These are phyloP conservation scores for Jacana jacana DNA, from an alignment of 2,113 vertebrate genomes.

Conservation along the genomic window DNA sequence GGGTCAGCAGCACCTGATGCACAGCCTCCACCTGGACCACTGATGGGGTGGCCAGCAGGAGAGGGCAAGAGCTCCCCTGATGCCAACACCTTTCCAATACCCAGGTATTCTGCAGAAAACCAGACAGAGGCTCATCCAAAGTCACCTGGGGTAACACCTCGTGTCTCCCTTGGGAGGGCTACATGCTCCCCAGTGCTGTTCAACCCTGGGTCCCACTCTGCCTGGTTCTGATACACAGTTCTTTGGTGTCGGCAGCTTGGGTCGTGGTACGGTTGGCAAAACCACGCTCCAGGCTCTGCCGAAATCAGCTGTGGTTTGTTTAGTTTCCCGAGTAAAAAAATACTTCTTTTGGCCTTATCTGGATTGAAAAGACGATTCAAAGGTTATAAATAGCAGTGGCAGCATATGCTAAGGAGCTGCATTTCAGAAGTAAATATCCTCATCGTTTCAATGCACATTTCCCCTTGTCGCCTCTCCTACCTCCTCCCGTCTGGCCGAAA, in stretches of 20 bases:
- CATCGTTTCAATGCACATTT: background rate
- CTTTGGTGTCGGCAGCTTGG: background rate
- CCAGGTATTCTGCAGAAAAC: background rate
- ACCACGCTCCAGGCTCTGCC: background rate
- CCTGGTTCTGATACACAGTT: accelerated
- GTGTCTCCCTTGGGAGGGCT: background rate
- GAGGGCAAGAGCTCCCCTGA: background rate
- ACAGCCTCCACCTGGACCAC: background rate
- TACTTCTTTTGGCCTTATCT: conserved; percentile 26
- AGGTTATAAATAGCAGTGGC: conserved; percentile 60
- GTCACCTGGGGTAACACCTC: background rate
- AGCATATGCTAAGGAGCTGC: conserved; percentile 24
- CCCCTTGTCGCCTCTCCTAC: background rate
- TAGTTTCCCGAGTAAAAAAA: background rate
- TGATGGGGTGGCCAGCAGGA: background rate
- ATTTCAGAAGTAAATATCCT: background rate
- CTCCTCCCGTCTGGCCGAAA: background rate
- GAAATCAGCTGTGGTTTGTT: background rate
- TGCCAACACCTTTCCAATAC: accelerated
- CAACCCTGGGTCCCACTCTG: accelerated
- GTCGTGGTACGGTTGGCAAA: background rate
- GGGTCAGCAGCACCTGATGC: accelerated
- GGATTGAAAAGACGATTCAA: conserved; percentile 46
- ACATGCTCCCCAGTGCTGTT: background rate
- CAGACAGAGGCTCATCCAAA: background rate